A percentile compares a stretch with the other conserved stretches of the same genome.
Evolutionary conservation across 2,797 vertebrate genomes (phyloP).

Genomic region (Hypotaenidia philippensis): DNA sequence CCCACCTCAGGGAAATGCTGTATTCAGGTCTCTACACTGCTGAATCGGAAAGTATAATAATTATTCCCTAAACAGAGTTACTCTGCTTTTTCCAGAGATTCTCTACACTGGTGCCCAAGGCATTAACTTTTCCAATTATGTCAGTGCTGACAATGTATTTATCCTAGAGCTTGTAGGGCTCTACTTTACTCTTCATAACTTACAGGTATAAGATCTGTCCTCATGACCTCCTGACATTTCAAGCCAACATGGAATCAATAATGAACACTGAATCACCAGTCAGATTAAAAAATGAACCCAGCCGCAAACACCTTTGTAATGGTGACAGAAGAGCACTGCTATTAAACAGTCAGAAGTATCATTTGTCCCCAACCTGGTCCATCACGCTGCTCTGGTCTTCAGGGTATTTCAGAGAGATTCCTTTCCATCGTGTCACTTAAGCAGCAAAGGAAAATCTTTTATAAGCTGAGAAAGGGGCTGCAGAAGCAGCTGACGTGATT

Average conservation of each 20-base stretch:
- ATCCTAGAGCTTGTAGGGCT: neutral
- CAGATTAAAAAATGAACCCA: neutral
- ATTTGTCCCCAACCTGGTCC: neutral
- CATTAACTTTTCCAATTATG: neutral
- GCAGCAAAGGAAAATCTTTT: conserved; percentile 52
- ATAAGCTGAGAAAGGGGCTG: conserved; percentile 55
- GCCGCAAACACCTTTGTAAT: neutral
- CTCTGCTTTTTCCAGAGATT: neutral
- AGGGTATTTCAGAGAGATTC: conserved; percentile 13
- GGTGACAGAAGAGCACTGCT: neutral
- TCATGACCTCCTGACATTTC: neutral
- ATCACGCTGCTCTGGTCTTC: neutral
- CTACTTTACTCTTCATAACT: neutral
- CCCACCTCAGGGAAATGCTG: neutral
- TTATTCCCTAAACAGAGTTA: neutral
- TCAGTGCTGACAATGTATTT: neutral
- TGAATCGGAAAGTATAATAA: neutral
- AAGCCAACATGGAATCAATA: conserved; percentile 19
- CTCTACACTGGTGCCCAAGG: neutral
- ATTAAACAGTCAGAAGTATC: conserved; percentile 31
- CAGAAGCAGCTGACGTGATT: conserved; percentile 57
- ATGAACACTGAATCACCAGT: neutral
- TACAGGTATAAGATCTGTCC: conserved; percentile 21
- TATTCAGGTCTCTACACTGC: neutral
- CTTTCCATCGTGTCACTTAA: conserved; percentile 45